Percentiles rank a stretch among this genome's conserved stretches.
phyloP scores from a whole-genome alignment of 2,888 invertebrate genomes.

The Patella pellucida region DNA sequence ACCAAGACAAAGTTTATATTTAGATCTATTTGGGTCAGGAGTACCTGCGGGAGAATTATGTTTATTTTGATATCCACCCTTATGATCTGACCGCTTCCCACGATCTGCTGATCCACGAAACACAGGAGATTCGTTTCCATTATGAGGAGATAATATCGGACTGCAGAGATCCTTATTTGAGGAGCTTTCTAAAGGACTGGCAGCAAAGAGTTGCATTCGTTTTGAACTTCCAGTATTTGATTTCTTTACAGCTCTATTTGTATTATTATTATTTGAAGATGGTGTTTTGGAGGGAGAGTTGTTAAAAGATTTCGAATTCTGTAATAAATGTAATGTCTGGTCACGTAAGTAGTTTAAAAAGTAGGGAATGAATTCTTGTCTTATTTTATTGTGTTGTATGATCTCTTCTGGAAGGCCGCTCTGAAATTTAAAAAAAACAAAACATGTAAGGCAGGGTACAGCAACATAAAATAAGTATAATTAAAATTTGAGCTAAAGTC shows the following conservation, averaged over 20 bases:
- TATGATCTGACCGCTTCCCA: not conserved
- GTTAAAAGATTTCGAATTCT: slow-evolving; percentile 52
- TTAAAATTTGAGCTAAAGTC: too few relatives aligned
- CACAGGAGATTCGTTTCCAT: slow-evolving; percentile 43
- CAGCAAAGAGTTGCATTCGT: slow-evolving; percentile 54
- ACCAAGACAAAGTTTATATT: slow-evolving; percentile 56
- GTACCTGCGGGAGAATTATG: slow-evolving; percentile 25
- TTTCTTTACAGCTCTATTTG: slow-evolving; percentile 25
- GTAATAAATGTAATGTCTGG: slow-evolving; percentile 57
- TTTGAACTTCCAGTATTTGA: slow-evolving; percentile 34
- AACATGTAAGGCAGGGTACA: too few relatives aligned
- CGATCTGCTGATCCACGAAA: slow-evolving; percentile 2
- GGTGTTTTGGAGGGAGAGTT: slow-evolving; percentile 62
- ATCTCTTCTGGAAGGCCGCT: slow-evolving; percentile 33
- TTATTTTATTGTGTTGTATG: slow-evolving; percentile 38
- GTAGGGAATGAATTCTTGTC: slow-evolving; percentile 60
- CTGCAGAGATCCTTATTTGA: slow-evolving; percentile 37
- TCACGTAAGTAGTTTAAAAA: slow-evolving; percentile 63
- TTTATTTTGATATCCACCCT: not conserved
- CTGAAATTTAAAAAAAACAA: slow-evolving; percentile 30
- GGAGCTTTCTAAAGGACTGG: slow-evolving; percentile 45
- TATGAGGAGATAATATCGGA: slow-evolving; percentile 47
- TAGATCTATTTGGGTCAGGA: slow-evolving; percentile 41
- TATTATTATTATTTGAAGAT: slow-evolving; percentile 45
- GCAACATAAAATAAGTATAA: too few relatives aligned